Evolutionary conservation across 2,888 invertebrate species (phyloP), one percentile per base, ranked within the genome.

Genomic region (Odontomyia ornata): DNA sequence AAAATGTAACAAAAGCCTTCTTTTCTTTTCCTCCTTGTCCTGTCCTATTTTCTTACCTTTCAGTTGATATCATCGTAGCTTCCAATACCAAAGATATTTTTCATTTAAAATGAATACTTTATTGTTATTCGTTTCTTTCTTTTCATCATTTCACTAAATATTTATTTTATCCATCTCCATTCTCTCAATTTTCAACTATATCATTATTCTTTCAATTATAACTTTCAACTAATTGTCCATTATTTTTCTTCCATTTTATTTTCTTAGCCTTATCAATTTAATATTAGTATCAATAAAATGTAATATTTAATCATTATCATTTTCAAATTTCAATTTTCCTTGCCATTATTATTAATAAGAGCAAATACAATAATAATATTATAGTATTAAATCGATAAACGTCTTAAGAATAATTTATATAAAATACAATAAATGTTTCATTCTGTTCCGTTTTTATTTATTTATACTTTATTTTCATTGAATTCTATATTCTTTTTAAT

Each of bases 391-490:
- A 77, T 78, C 69, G 75, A 76, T 76, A 78, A 76, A 76, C 62
- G 78, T 52, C 71, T 77, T 57, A 76, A 65, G 65, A 72, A 76
- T 78, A 72, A 56, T 78, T 78, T 62, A 57, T 75, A 75, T 65
- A 60, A 76, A 78, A 64, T 73, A 76, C 67, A 46, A 36, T 76
- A 52, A 47, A 25, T 60, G 60, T 25, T 60, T 21, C 23, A 25
- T 47, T 36, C 43, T 64, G 28, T 73, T 36, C 64, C 46, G 30
- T 43, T n/a, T n/a, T n/a, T n/a, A n/a, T 43, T 52, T 69, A 47
- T 30, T 67, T 13, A 43, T 62, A 62, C 13, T 47, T 3, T 30
- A 69, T 69, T 46, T 23, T 25, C 25, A n/a, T 69, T 69, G 13
- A 23, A 25, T 60, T 60, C 21, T 60, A 60, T 25, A 25, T 23